phyloP scores from a whole-genome alignment of 2,113 vertebrate species.

The Theropithecus gelada region DNA sequence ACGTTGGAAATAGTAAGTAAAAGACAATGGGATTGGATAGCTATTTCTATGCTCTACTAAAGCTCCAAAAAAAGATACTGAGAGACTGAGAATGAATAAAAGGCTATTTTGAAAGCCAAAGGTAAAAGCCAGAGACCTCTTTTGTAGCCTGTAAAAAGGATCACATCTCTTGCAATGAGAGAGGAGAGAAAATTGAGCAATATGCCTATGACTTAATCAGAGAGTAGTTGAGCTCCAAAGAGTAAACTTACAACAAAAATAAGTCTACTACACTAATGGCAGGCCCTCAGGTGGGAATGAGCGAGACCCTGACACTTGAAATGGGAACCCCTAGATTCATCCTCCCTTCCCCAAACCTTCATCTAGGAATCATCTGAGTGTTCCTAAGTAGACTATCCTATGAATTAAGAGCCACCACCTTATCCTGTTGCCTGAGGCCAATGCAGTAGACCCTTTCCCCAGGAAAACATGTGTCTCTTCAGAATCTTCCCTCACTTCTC shows the following conservation, averaged over 20 bases:
- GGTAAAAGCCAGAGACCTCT: not conserved
- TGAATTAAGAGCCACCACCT: not conserved
- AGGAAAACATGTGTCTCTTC: not conserved
- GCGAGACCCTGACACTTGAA: not conserved
- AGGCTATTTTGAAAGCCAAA: not conserved
- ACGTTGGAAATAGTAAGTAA: not conserved
- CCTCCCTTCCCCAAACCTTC: not conserved
- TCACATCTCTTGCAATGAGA: not conserved
- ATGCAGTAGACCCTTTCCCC: not conserved
- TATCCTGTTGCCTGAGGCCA: not conserved
- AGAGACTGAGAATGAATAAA: not conserved
- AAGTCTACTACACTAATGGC: not conserved
- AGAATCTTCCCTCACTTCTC: not conserved
- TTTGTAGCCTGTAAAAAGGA: not conserved
- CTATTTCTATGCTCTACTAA: not conserved
- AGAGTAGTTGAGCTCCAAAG: not conserved
- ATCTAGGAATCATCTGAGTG: not conserved
- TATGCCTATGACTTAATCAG: not conserved
- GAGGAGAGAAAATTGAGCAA: not conserved
- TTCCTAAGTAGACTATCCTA: not conserved
- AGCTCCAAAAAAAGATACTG: not conserved
- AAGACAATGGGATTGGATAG: not conserved
- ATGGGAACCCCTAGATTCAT: not conserved
- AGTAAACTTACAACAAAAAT: not conserved
- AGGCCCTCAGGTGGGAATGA: not conserved